Evolutionary conservation across 2,797 vertebrate species (phyloP), one percentile per base, ranked within the genome.

Genomic region (Lutjanus campechanus): DNA sequence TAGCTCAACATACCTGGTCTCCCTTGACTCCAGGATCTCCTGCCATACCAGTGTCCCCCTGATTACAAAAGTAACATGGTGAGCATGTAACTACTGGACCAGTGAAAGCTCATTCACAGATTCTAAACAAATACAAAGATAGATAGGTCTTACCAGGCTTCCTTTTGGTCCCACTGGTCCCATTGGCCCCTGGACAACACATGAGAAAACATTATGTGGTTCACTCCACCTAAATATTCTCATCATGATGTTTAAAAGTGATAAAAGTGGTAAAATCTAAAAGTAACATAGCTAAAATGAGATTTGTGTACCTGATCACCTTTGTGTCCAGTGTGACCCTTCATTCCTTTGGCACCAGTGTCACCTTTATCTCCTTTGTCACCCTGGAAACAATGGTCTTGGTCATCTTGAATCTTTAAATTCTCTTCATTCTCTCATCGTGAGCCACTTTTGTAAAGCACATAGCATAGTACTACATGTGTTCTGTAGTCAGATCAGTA

Each of bases 321-420:
- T 92, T 96, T 96, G 75, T 85, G 83, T 81, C 96, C 96, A 9
- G 95, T 95, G 54, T 96, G 94, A 76, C 96, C 96, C 79, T 96
- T 96, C 22, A 96, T 17, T 73, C 96, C 96, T 40, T 85, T 92
- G n/a, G 70, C 85, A 25, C 96, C 96, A 29, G 79, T 84, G 20
- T 76, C 12, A 46, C 96, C 96, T 64, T 89, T 95, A 10, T 94
- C 93, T 59, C 96, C 96, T 86, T 94, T 95, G 0, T 93, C 92
- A 36, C 96, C 96, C 96, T 96, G 82, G 13, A 76, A 81, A 85
- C 1, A 36, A 4, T 36, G 29, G 29, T 36, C 29, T 36, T 36
- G 29, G 29, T 36, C 29, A 36, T 36, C 29, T 36, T 36, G 29
- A 36, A 5, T 4, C 29, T 36, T 36, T 36, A 36, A 36, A 36